A percentile compares a stretch with the other conserved stretches of the same genome.
These are phyloP conservation scores for Disparrhopalites patrizii DNA, from an alignment of 2,888 invertebrate genomes.

Conservation along the genomic window DNA sequence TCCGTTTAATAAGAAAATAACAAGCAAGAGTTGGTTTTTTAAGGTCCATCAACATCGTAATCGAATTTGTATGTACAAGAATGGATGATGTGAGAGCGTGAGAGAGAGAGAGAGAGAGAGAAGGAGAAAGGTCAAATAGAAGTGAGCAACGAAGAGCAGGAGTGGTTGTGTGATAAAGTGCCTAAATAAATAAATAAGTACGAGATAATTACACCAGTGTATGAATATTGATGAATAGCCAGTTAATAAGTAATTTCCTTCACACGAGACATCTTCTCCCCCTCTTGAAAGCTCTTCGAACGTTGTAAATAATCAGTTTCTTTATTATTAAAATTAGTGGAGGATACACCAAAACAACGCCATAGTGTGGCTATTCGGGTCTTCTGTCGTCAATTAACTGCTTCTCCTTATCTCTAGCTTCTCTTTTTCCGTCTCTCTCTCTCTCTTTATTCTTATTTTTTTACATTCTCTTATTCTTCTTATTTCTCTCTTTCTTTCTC, in stretches of 20 bases:
- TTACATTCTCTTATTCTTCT: background rate
- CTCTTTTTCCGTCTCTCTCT: background rate
- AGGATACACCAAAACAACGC: too few species aligned
- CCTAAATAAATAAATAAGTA: conserved; percentile 24
- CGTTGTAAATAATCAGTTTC: conserved; percentile 5
- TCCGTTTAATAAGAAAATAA: background rate
- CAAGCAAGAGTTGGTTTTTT: background rate
- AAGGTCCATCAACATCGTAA: background rate
- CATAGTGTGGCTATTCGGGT: background rate
- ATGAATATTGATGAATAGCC: conserved; percentile 28
- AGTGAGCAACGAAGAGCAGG: background rate
- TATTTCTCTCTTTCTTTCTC: too few species aligned
- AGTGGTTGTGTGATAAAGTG: conserved; percentile 1
- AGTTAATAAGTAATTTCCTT: conserved; percentile 24
- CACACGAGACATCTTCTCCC: conserved; percentile 11
- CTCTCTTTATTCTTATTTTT: background rate
- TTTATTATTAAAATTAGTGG: conserved; percentile 4
- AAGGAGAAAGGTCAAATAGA: background rate
- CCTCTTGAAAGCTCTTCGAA: too few species aligned
- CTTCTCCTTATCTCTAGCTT: background rate
- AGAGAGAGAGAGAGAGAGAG: background rate
- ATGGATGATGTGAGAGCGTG: background rate
- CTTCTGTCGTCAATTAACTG: conserved; percentile 13
- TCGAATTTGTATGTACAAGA: background rate
- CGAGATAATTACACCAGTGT: conserved; percentile 24